These are phyloP conservation scores for Cerastis rubricosa DNA, from an alignment of 2,888 invertebrate species.

Conservation along the genomic window DNA sequence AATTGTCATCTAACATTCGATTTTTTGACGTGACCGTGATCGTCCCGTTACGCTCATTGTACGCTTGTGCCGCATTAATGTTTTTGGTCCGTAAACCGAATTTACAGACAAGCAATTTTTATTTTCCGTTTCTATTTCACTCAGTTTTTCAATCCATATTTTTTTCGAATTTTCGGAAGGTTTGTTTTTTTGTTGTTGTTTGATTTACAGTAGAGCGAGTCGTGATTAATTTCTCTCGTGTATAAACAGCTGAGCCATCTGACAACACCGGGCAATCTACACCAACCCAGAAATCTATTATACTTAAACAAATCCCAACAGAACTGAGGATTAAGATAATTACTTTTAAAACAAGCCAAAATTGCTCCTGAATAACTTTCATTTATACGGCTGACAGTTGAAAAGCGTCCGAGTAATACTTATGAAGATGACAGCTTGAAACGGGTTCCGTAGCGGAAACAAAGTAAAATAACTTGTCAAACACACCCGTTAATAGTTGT, in stretches of 20 bases:
- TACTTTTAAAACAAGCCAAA: constrained; percentile 46
- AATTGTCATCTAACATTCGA: neutral
- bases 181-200: neutral
- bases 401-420: constrained; percentile 55
- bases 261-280: neutral
- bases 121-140: neutral
- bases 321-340: constrained; percentile 31
- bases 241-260: neutral
- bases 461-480: constrained; percentile 67
- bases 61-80: too few relatives aligned
- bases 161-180: neutral
- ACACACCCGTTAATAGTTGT: constrained; percentile 61
- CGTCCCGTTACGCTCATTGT: too few relatives aligned
- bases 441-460: constrained; percentile 64
- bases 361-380: constrained; percentile 49
- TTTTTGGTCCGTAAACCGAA: too few relatives aligned
- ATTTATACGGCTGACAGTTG: constrained; percentile 50
- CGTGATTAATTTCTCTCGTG: neutral
- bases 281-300: neutral
- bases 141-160: neutral
- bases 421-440: constrained; percentile 66
- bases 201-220: neutral
- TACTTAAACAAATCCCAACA: constrained; percentile 3
- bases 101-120: too few relatives aligned
- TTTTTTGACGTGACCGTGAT: too few relatives aligned